A percentile compares a stretch with the other conserved stretches of the same genome.
Evolutionary conservation across 2,113 vertebrate species (phyloP).

Genomic region (Urocolius indicus): DNA sequence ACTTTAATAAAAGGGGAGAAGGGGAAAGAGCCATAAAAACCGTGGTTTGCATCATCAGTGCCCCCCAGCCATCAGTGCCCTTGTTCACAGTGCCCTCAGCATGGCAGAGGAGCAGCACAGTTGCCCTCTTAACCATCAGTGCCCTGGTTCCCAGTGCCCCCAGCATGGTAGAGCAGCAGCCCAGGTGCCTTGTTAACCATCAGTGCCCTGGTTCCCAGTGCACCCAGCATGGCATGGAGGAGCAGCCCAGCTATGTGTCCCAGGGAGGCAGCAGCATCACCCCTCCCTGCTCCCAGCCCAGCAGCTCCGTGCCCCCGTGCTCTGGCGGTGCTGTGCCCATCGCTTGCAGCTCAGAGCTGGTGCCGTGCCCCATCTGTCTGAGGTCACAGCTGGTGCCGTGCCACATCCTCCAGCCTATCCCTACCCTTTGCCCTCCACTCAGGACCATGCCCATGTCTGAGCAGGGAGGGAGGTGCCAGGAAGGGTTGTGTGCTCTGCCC

Average conservation of each 20-base stretch:
- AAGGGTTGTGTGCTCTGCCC: neutral
- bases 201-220: too few species aligned
- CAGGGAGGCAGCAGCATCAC: neutral
- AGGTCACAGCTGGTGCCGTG: neutral
- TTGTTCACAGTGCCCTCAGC: neutral
- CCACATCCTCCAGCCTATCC: neutral
- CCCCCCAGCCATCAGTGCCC: neutral
- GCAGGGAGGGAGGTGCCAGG: neutral
- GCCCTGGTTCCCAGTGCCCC: neutral
- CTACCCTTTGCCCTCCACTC: neutral
- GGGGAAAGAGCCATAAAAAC: neutral
- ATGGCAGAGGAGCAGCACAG: neutral
- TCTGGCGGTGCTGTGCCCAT: neutral
- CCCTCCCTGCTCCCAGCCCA: neutral
- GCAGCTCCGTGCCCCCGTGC: neutral
- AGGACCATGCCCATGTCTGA: neutral
- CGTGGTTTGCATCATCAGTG: neutral
- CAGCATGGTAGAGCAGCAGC: neutral
- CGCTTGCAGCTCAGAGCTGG: rapidly evolving
- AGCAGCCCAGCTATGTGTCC: neutral
- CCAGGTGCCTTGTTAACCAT: neutral
- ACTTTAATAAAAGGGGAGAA: neutral
- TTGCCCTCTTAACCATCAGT: neutral
- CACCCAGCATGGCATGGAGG: neutral
- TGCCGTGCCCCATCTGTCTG: rapidly evolving